Percentiles rank a stretch among this genome's conserved stretches.
Conservation (phyloP, 2,888 invertebrate species). For the Tipula lateralis region DNA sequence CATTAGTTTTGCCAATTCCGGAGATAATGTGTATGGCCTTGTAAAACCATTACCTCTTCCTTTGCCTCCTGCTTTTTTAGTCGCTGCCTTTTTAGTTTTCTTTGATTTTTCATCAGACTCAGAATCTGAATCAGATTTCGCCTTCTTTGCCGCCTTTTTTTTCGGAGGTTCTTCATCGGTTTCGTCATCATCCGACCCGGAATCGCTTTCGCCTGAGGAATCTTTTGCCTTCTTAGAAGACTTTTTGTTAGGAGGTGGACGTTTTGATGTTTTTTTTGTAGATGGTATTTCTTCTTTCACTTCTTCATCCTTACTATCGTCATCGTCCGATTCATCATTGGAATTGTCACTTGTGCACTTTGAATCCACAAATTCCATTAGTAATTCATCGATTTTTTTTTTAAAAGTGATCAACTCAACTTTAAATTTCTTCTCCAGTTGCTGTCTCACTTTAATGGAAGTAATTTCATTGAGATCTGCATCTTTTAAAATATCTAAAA, state of each 20-base stretch:
- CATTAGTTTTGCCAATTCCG: conserved; percentile 72
- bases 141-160: conserved; percentile 50
- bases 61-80: conserved; percentile 40
- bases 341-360: conserved; percentile 49
- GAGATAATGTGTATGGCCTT: conserved; percentile 75
- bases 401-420: conserved; percentile 72
- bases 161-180: conserved; percentile 44
- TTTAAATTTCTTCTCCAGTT: conserved; percentile 75
- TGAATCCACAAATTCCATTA: conserved; percentile 67
- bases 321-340: conserved; percentile 49
- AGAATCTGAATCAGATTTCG: conserved; percentile 62
- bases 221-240: conserved; percentile 38
- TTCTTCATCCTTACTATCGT: conserved; percentile 37
- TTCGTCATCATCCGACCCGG: conserved; percentile 52
- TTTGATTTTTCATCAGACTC: conserved; percentile 69
- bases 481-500: conserved; percentile 75
- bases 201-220: conserved; percentile 45
- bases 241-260: conserved; percentile 38
- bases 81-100: conserved; percentile 48
- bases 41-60: conserved; percentile 75
- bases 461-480: conserved; percentile 80
- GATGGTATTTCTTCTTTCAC: conserved; percentile 34
- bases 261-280: conserved; percentile 51
- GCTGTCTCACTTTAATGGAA: conserved; percentile 82
- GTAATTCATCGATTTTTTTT: conserved; percentile 80